A percentile compares a stretch with the other conserved stretches of the same genome.
Conservation (phyloP, 1,140 invertebrate species). For the Eupristina koningsbergeri region DNA sequence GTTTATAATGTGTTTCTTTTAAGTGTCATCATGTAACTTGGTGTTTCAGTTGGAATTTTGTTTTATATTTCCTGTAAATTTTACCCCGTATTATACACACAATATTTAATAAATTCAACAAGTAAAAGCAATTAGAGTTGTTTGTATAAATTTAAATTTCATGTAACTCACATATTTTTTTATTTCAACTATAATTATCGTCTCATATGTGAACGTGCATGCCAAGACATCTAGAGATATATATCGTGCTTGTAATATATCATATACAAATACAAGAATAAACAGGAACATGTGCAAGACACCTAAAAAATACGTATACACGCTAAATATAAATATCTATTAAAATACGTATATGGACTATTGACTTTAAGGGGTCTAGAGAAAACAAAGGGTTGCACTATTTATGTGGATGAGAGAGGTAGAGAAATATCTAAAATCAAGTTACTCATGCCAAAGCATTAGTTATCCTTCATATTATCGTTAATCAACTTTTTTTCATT, state of each 20-base stretch:
- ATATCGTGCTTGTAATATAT: conserved; percentile 67
- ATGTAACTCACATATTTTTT: background rate
- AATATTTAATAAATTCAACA: conserved; percentile 30
- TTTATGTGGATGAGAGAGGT: conserved; percentile 25
- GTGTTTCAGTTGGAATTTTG: background rate
- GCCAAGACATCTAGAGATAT: conserved; percentile 70
- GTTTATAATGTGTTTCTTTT: background rate
- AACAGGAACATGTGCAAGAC: conserved; percentile 69
- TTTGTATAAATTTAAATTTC: background rate
- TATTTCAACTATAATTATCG: conserved; percentile 18
- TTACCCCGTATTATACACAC: conserved; percentile 46
- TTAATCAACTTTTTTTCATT: background rate
- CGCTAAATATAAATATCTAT: conserved; percentile 66
- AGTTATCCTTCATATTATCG: background rate
- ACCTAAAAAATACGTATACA: conserved; percentile 71
- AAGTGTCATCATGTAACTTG: background rate
- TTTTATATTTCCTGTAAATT: background rate
- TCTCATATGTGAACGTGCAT: conserved; percentile 64
- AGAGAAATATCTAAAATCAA: conserved; percentile 28
- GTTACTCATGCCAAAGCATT: conserved; percentile 35
- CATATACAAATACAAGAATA: conserved; percentile 63
- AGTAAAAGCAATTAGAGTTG: background rate
- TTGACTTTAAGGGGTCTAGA: conserved; percentile 19
- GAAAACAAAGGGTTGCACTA: background rate
- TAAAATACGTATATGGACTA: conserved; percentile 50